phyloP scores from a whole-genome alignment of 2,113 vertebrate species.

The Lophura nycthemera region DNA sequence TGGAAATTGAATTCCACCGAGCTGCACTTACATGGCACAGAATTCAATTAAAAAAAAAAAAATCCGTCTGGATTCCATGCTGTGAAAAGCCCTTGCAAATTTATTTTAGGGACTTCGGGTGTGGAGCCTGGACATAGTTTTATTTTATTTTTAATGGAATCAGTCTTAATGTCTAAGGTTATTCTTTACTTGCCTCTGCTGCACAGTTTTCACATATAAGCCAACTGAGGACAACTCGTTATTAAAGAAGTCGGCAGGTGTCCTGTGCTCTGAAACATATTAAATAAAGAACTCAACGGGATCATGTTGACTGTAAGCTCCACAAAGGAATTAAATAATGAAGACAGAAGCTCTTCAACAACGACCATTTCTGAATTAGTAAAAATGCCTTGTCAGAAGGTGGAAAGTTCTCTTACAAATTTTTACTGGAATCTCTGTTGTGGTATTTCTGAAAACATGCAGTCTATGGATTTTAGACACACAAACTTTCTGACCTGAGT shows the following conservation, averaged over 20 bases:
- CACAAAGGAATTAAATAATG: constrained; percentile 69
- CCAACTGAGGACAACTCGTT: constrained; percentile 64
- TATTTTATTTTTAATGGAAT: constrained; percentile 71
- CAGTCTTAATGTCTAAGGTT: constrained; percentile 70
- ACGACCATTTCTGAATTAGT: constrained; percentile 2
- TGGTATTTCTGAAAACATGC: neutral
- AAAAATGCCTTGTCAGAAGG: neutral
- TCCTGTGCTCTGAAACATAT: constrained; percentile 68
- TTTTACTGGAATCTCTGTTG: neutral
- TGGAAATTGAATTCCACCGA: constrained; percentile 62
- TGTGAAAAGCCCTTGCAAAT: constrained; percentile 66
- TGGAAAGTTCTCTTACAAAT: neutral
- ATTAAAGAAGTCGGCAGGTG: constrained; percentile 69
- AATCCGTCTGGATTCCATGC: constrained; percentile 40
- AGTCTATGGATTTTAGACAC: neutral
- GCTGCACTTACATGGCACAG: constrained; percentile 38
- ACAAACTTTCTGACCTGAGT: neutral
- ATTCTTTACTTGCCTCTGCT: constrained; percentile 74
- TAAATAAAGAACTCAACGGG: constrained; percentile 71
- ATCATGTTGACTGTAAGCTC: constrained; percentile 57
- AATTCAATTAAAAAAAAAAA: constrained; percentile 68
- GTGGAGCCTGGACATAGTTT: constrained; percentile 47
- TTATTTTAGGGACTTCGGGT: constrained; percentile 56
- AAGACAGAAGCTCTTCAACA: constrained; percentile 45
- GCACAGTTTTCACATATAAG: constrained; percentile 74